These are phyloP conservation scores for Chromis chromis DNA, from an alignment of 2,797 vertebrate species.

Conservation along the genomic window DNA sequence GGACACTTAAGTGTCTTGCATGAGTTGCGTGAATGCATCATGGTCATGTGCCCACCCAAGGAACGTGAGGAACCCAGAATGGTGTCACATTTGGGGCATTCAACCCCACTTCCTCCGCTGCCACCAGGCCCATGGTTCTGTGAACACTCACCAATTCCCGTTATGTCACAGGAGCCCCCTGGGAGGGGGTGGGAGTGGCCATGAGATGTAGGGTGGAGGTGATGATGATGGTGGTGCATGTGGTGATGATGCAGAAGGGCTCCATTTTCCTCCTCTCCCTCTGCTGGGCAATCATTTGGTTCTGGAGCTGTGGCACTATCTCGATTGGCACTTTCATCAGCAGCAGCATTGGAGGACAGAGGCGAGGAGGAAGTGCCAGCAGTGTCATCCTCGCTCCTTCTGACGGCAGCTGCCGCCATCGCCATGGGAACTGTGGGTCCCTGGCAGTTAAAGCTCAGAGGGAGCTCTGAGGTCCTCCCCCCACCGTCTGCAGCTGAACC, in stretches of 20 bases:
- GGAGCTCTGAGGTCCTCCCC: slow-evolving; percentile 90
- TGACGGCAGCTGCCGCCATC: slow-evolving; percentile 83
- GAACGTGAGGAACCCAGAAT: slow-evolving; percentile 97
- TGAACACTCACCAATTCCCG: slow-evolving; percentile 91
- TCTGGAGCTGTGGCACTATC: slow-evolving; percentile 99
- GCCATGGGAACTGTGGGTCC: slow-evolving; percentile 82
- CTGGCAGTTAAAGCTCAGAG: slow-evolving; percentile 99
- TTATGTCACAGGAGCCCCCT: slow-evolving; percentile 91
- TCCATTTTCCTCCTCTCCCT: slow-evolving; percentile 94
- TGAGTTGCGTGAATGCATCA: slow-evolving; percentile 99
- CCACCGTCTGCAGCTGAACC: slow-evolving; percentile 90
- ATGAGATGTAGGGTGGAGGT: slow-evolving; percentile 84
- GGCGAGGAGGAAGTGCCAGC: slow-evolving; percentile 84
- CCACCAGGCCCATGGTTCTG: slow-evolving; percentile 84
- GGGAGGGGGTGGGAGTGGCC: slow-evolving; percentile 88
- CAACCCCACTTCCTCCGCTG: slow-evolving; percentile 92
- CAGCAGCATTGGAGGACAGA: slow-evolving; percentile 82
- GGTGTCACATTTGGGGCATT: slow-evolving; percentile 99
- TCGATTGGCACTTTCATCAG: slow-evolving; percentile 99
- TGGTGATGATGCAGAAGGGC: slow-evolving; percentile 87
- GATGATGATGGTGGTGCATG: slow-evolving; percentile 91
- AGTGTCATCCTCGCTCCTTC: slow-evolving; percentile 92
- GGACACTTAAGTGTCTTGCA: slow-evolving; percentile 99
- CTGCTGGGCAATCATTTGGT: slow-evolving; percentile 97
- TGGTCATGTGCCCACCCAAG: slow-evolving; percentile 99